Conservation (phyloP, 2,888 invertebrate genomes). For the Minunthozetes semirufus region DNA sequence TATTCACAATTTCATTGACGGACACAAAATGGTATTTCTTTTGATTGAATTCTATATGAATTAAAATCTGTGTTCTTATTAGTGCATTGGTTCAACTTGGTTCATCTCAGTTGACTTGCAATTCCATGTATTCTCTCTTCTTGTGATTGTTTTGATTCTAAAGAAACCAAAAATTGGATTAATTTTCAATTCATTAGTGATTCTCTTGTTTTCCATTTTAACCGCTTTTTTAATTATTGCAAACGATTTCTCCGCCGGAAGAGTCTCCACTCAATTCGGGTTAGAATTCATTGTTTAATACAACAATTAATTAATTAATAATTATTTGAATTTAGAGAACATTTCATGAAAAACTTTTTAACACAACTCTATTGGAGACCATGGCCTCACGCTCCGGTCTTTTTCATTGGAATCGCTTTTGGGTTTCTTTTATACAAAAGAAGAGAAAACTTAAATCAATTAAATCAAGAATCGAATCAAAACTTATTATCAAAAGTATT, state of each 20-base stretch:
- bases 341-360: not conserved
- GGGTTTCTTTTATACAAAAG: no score
- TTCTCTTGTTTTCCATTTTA: not conserved
- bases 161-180: no score
- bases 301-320: no score
- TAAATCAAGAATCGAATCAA: no score
- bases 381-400: slow-evolving; percentile 30
- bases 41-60: not conserved
- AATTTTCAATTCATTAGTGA: not conserved
- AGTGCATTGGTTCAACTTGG: slow-evolving; percentile 19
- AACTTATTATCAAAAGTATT: no score
- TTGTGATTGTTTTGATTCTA: not conserved
- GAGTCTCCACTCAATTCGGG: not conserved
- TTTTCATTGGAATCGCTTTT: slow-evolving; percentile 21
- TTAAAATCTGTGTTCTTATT: not conserved
- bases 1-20: slow-evolving; percentile 28
- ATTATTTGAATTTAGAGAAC: no score
- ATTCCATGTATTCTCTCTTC: slow-evolving; percentile 20
- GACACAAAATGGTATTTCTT: not conserved
- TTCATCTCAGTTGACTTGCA: slow-evolving; percentile 35
- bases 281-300: not conserved
- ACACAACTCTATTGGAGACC: not conserved
- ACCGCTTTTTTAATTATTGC: not conserved
- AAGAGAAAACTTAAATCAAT: no score
- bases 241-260: slow-evolving; percentile 16